Percentiles rank a stretch among this genome's conserved stretches.
These are phyloP conservation scores for Morinoia aosen DNA, from an alignment of 2,888 invertebrate genomes.

Conservation along the genomic window DNA sequence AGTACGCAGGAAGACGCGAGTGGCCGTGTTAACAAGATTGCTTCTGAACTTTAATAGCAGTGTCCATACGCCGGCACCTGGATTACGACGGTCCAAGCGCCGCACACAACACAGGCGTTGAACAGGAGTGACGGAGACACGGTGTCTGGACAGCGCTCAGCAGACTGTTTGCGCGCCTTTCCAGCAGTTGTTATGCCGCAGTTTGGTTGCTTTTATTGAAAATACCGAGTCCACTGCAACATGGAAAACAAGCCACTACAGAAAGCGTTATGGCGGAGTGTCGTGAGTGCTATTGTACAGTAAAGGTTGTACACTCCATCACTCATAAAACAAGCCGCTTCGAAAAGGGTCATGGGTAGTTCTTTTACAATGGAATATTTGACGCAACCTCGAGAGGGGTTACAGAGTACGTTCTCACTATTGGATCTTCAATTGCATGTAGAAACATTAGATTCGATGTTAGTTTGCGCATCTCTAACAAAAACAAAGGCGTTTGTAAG, in stretches of 20 bases:
- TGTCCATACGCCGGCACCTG: not conserved
- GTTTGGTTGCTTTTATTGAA: not conserved
- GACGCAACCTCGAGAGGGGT: not conserved
- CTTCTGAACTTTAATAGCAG: not conserved
- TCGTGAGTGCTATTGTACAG: too few species aligned
- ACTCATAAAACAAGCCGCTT: not conserved
- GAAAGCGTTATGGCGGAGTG: not conserved
- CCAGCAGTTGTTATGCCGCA: not conserved
- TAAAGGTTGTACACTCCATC: too few species aligned
- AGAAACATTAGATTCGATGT: too few species aligned
- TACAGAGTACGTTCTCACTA: too few species aligned
- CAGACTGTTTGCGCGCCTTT: not conserved
- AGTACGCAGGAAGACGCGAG: not conserved
- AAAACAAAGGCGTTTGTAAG: too few species aligned
- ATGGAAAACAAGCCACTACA: not conserved
- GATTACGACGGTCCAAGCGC: not conserved
- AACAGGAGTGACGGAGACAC: not conserved
- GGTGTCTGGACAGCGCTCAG: not conserved
- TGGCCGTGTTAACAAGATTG: slow-evolving; percentile 12
- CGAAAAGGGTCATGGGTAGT: not conserved
- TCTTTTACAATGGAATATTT: not conserved
- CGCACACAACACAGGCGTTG: not conserved
- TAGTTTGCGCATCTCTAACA: too few species aligned
- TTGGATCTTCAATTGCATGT: too few species aligned
- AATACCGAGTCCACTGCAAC: not conserved